Evolutionary conservation across 1,140 invertebrate genomes (phyloP).

Genomic region (Trachymyrmex cornetzi): DNA sequence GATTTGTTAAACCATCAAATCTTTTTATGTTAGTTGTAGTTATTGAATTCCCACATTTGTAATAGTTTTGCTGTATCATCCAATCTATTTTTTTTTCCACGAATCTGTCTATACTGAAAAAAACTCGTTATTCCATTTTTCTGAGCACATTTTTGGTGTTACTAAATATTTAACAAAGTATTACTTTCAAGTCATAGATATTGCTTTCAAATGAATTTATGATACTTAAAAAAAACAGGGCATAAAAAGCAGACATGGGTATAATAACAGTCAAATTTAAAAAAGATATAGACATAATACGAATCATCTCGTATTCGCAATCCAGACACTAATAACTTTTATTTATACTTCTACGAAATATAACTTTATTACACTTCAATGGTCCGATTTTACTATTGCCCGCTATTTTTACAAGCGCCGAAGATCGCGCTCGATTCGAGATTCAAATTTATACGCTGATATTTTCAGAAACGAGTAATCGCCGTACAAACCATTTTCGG

Average conservation of each 20-base stretch:
- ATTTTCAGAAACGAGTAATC: slow-evolving; percentile 19
- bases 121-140: background rate
- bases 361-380: slow-evolving; percentile 22
- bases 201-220: slow-evolving; percentile 1
- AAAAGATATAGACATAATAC: background rate
- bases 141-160: background rate
- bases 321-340: slow-evolving; percentile 6
- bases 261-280: background rate
- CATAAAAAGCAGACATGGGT: too few relatives aligned
- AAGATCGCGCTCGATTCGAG: background rate
- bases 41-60: too few relatives aligned
- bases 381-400: background rate
- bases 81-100: too few relatives aligned
- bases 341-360: background rate
- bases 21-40: too few relatives aligned
- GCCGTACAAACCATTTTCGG: background rate
- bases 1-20: too few relatives aligned
- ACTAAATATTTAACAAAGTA: background rate
- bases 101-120: background rate
- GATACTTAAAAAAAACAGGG: background rate
- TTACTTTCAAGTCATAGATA: background rate
- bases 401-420: background rate
- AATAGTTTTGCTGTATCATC: too few relatives aligned
- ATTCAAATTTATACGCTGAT: background rate
- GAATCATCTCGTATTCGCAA: background rate